Evolutionary conservation across 1,140 invertebrate species (phyloP).

Genomic region (Lamellibrachia luymesi): DNA sequence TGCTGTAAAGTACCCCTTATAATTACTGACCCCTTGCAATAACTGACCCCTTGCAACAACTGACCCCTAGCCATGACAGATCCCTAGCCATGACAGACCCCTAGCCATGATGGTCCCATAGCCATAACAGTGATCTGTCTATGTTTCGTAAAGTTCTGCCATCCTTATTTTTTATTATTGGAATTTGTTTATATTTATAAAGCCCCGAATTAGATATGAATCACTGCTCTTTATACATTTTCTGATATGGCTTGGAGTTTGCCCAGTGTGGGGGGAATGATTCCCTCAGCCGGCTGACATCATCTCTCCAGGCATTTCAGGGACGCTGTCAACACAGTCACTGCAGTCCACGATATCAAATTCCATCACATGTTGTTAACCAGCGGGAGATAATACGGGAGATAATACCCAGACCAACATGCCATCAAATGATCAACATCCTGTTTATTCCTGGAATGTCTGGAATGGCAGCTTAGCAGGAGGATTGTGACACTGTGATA

Average conservation of each 20-base stretch:
- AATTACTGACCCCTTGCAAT: too few species aligned
- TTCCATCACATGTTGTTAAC: background rate
- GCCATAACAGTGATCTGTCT: too few species aligned
- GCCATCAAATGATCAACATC: background rate
- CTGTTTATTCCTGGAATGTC: background rate
- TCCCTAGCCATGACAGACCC: too few species aligned
- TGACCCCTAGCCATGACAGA: too few species aligned
- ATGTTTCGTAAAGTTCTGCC: too few species aligned
- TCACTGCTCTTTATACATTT: background rate
- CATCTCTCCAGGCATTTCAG: background rate
- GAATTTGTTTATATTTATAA: background rate
- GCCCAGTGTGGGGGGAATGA: background rate
- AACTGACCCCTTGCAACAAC: too few species aligned
- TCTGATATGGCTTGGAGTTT: background rate
- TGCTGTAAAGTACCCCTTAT: too few species aligned
- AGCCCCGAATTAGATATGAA: background rate
- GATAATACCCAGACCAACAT: background rate
- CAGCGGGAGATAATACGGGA: background rate
- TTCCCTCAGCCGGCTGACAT: background rate
- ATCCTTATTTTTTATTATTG: too few species aligned
- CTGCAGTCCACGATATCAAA: background rate
- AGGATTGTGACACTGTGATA: background rate
- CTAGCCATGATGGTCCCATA: too few species aligned
- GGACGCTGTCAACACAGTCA: background rate
- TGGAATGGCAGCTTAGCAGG: background rate